phyloP scores from a whole-genome alignment of 2,113 vertebrate genomes.

The Antechinus flavipes region DNA sequence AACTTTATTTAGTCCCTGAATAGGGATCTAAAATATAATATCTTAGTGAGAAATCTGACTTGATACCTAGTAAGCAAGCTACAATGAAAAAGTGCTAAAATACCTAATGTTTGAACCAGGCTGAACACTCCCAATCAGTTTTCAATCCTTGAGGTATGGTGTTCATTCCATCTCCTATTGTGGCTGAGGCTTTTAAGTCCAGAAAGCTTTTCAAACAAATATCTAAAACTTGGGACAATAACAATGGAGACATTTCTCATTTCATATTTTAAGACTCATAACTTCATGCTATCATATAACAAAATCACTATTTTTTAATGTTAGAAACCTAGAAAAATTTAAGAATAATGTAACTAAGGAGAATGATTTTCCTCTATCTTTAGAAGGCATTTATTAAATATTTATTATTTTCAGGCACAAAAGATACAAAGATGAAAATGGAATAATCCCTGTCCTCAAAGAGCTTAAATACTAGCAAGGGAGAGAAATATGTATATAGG shows the following conservation, averaged over 20 bases:
- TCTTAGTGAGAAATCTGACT: background rate
- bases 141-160: background rate
- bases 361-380: background rate
- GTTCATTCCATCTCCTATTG: conserved; percentile 17
- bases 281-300: conserved; percentile 10
- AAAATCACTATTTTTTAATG: conserved; percentile 8
- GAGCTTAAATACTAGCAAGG: background rate
- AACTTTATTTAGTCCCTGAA: background rate
- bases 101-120: background rate
- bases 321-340: background rate
- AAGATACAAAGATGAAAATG: background rate
- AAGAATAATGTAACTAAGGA: conserved; percentile 6
- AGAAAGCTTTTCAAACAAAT: conserved; percentile 11
- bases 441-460: background rate
- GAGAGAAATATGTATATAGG: background rate
- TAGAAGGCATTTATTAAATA: background rate
- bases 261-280: background rate
- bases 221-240: background rate
- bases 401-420: no score
- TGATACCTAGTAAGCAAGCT: background rate
- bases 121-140: background rate
- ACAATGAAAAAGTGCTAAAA: background rate
- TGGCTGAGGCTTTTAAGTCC: background rate
- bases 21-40: conserved; percentile 36
- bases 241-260: background rate